Base-by-base conservation (phyloP, 2,113 vertebrate genomes). In the Myocastor coypus region DNA sequence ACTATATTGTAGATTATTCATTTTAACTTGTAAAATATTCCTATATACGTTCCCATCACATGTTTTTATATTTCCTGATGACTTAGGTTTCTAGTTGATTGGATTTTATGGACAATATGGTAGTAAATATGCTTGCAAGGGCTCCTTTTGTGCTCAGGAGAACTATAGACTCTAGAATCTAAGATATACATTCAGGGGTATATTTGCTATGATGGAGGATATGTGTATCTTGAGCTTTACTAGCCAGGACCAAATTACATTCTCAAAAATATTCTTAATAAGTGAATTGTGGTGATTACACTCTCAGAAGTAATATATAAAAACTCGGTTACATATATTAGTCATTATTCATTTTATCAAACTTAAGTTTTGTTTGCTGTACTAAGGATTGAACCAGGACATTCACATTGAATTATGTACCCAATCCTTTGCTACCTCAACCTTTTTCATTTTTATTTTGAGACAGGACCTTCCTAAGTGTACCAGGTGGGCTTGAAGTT, bases 181-280 rank as follows among this genome's bases (percentile, higher is more conserved):
- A 89, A 34, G 55, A 32, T 80, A 19, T 61, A 40, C 61, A 24
- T 5, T 2, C 9, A 73, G 32, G 55, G 55, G 13, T 93, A 17
- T 22, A 50, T 0, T 73, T 93, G 37, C 42, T 80, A 40, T 63
- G 17, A 20, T 64, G 34, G 55, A 46, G 7, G 8, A 12, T 55
- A 19, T n/a, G n/a, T 80, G 55, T 22, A 55, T 81, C 61, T 85
- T 86, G 24, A 93, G n/a, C 66, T 95, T 86, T 90, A 64, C 24
- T 64, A 37, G 61, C 24, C 83, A 61, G 8, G 61, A 73, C 63
- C 52, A 63, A n/a, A 63, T 63, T 37, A 46, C 30, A 11, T 57
- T 90, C 40, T 93, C 1, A 83, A 17, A 89, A 78, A 9, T 85
- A 61, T 37, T 57, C 4, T 68, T 34, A 68, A 17, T n/a, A 69